Conservation (phyloP, 2,797 vertebrate genomes). For the Alca torda region DNA sequence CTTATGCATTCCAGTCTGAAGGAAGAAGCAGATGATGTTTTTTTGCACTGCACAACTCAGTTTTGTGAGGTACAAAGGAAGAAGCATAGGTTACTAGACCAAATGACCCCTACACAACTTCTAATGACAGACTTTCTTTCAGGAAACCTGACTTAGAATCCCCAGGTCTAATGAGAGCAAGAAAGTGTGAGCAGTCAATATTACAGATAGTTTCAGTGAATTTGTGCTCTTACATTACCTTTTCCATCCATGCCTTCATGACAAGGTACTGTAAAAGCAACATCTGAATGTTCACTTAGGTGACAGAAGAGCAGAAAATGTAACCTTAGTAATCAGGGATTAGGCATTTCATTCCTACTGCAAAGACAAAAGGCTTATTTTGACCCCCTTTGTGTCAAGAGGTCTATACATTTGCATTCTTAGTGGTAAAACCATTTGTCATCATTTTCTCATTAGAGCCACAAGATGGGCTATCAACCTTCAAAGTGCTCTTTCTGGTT, state of each 20-base stretch:
- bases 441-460: background rate
- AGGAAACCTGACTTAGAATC: background rate
- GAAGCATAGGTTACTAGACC: background rate
- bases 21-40: background rate
- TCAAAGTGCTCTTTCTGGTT: background rate
- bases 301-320: background rate
- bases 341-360: background rate
- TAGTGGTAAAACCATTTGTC: background rate
- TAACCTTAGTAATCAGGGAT: background rate
- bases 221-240: background rate
- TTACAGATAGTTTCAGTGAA: background rate
- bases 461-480: background rate
- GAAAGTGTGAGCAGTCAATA: background rate
- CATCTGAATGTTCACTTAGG: background rate
- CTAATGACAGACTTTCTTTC: background rate
- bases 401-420: background rate
- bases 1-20: background rate
- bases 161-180: background rate
- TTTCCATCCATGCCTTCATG: background rate
- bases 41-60: background rate
- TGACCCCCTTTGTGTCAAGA: background rate
- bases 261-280: background rate
- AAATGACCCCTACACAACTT: background rate
- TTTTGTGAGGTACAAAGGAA: background rate
- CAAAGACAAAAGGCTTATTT: background rate